Percentiles rank a stretch among this genome's conserved stretches.
phyloP scores from a whole-genome alignment of 2,888 invertebrate species.

The Thera britannica region DNA sequence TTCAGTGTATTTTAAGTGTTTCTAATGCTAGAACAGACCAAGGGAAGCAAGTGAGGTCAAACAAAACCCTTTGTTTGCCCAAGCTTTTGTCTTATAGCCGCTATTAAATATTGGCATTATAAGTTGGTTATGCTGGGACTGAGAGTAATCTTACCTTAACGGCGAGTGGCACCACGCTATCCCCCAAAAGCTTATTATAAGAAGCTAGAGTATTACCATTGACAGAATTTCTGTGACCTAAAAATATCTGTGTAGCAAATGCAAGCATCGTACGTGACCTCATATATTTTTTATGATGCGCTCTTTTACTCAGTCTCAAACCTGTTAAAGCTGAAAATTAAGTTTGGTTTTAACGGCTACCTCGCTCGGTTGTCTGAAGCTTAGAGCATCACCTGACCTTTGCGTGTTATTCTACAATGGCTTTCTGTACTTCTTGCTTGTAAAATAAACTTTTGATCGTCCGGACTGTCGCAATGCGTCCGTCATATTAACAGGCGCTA shows the following conservation, averaged over 20 bases:
- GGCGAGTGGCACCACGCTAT: neutral
- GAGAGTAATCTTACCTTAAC: neutral
- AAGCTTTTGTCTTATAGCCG: too few species aligned
- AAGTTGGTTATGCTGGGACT: neutral
- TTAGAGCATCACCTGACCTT: neutral
- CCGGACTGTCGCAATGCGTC: slow-evolving; percentile 21
- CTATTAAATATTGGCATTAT: too few species aligned
- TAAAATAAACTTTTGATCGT: neutral
- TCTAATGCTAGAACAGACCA: neutral
- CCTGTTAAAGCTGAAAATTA: neutral
- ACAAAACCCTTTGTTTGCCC: neutral
- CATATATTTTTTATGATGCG: too few species aligned
- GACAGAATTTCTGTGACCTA: too few species aligned
- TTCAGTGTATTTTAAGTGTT: slow-evolving; percentile 5
- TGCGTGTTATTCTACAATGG: neutral
- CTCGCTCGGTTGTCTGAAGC: neutral
- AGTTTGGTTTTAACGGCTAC: neutral
- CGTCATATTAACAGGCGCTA: slow-evolving; percentile 16
- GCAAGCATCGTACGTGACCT: too few species aligned
- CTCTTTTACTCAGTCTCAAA: neutral
- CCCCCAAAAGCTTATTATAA: neutral
- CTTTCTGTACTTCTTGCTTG: too few species aligned
- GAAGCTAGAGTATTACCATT: too few species aligned
- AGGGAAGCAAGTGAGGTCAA: neutral
- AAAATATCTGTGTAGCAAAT: too few species aligned